A percentile compares a stretch with the other conserved stretches of the same genome.
Conservation (phyloP, 1,140 invertebrate species). For the Apolygus lucorum region DNA sequence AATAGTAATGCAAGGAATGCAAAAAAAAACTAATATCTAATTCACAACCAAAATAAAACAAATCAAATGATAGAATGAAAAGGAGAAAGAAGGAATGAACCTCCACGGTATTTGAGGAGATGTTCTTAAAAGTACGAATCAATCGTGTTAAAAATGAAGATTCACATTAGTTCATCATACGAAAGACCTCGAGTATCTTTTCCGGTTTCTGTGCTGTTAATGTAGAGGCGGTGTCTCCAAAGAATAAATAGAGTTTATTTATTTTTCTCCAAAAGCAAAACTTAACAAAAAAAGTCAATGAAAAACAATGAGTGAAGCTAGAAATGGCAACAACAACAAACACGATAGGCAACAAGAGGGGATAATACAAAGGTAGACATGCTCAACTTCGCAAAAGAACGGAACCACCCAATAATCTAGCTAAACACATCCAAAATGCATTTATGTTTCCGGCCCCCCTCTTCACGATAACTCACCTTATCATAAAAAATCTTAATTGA, state of each 20-base stretch:
- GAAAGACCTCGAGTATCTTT: too few relatives aligned
- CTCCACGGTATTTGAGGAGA: not conserved
- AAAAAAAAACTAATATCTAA: too few relatives aligned
- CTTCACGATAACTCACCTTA: conserved; percentile 18
- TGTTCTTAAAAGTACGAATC: conserved; percentile 14
- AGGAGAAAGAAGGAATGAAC: not conserved
- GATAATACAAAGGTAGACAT: conserved; percentile 36
- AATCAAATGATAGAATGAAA: conserved; percentile 2
- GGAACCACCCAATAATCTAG: conserved; percentile 39
- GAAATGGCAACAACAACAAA: conserved; percentile 29
- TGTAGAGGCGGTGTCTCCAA: conserved; percentile 25
- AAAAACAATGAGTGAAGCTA: conserved; percentile 28
- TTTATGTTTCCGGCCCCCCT: conserved; percentile 18
- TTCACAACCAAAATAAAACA: conserved; percentile 1
- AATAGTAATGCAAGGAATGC: not conserved
- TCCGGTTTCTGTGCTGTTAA: conserved; percentile 24
- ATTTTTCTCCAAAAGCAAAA: conserved; percentile 19
- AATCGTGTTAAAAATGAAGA: too few relatives aligned
- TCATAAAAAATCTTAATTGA: not conserved
- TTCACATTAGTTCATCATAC: too few relatives aligned
- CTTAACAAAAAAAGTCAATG: conserved; percentile 20
- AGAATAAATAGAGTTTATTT: conserved; percentile 10
- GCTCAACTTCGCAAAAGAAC: conserved; percentile 43
- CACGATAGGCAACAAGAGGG: conserved; percentile 25
- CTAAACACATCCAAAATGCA: conserved; percentile 29